Base-by-base conservation (phyloP, 2,888 invertebrate species). In the Andrena fulva region DNA sequence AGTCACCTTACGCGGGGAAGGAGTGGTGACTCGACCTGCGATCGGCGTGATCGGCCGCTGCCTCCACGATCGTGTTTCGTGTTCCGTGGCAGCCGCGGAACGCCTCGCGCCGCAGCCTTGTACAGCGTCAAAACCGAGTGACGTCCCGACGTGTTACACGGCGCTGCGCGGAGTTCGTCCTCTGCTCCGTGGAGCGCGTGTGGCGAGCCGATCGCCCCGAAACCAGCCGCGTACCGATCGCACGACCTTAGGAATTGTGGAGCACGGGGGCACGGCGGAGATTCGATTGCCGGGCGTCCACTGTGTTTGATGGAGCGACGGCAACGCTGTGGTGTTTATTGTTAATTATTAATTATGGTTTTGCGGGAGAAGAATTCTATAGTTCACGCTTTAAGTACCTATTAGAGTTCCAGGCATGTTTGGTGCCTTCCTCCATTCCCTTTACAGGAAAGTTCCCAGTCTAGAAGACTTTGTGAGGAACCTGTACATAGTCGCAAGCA, bases 121-220 rank as follows among this genome's bases (percentile, higher is more conserved):
- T 90, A 85, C 66, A 84, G 77, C 87, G 85, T 90, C 87, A 85
- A 86, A 86, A 76, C 84, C 84, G 84, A 85, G 86, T 88, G 87
- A 90, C 90, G 85, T 88, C 80, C 84, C 84, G 89, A 91, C 90
- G 87, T 91, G 85, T 87, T 89, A 91, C 90, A 91, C 86, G 90
- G 86, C 84, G 84, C 76, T 85, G 8, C 80, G 81, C 85, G 84
- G 56, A 82, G 76, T 87, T 82, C 79, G 80, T 80, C 74, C 42
- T 50, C 67, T 48, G 66, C 70, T 54, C 63, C n/a, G 64, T 48
- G 35, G 33, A 66, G 16, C 59, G 71, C 68, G 73, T 35, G 56
- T 66, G 76, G 16, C 31, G 71, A 84, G 74, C 50, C 80, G 77
- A 80, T 64, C 73, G 67, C 60, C 60, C 62, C 56, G 73, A 60